Evolutionary conservation across 2,113 vertebrate genomes (phyloP).

Genomic region (Gallinago jamesoni): DNA sequence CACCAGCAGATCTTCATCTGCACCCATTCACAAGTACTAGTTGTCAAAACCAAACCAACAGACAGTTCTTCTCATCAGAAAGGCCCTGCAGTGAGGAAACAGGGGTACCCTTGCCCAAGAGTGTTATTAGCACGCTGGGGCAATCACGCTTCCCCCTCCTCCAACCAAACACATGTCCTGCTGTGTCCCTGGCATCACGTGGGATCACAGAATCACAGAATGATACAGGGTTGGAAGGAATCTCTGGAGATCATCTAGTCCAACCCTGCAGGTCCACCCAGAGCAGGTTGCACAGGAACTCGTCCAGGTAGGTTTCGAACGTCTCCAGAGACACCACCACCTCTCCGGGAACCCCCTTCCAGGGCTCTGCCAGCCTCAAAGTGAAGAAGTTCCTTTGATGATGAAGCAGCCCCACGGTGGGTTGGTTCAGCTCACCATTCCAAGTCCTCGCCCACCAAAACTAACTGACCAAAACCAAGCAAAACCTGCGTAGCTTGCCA

Average conservation of each 20-base stretch:
- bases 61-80: neutral
- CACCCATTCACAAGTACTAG: neutral
- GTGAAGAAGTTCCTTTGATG: neutral
- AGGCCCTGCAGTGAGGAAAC: neutral
- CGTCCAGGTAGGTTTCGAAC: too few species aligned
- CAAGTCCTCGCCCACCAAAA: neutral
- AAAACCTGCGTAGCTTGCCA: neutral
- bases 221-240: too few species aligned
- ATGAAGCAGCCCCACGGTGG: neutral
- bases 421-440: neutral
- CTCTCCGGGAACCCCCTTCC: too few species aligned
- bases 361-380: too few species aligned
- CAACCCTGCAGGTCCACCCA: too few species aligned
- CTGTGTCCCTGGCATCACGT: neutral
- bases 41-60: neutral
- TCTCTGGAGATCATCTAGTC: too few species aligned
- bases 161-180: neutral
- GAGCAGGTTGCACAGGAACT: too few species aligned
- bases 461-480: neutral
- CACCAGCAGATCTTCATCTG: neutral
- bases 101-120: neutral
- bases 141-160: neutral
- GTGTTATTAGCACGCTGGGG: neutral
- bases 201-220: neutral
- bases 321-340: too few species aligned